Evolutionary conservation across 2,888 invertebrate genomes (phyloP), one percentile per base, ranked within the genome.

Genomic region (Xylota sylvarum): DNA sequence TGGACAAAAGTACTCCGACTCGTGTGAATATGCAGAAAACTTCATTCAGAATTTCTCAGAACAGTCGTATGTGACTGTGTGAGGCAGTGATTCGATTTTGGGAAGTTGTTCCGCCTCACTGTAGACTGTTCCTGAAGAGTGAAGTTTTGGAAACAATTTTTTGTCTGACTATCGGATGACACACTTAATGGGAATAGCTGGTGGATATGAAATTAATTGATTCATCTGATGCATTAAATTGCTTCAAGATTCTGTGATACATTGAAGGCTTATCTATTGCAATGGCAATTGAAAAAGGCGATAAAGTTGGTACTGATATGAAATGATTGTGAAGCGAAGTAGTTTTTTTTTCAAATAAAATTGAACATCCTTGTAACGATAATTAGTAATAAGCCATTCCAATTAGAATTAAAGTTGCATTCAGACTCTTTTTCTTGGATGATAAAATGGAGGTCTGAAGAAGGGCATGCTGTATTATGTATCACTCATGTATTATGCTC

Each of bases 61-160:
- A 58, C 37, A 58, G 19, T 23, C 23, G 10, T 37, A 23, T 19
- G 37, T 17, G 14, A 37, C 23, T 37, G 37, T 58, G 23, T 4
- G 17, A 37, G 58, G 35, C 17, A 37, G 23, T 58, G 58, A 58
- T 58, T 58, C 14, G 58, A 58, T 58, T 58, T 58, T 40, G 35
- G 35, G 30, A 35, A 56, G 35, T 58, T 37, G 5, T 19, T 35
- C 35, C 12, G 10, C n/a, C n/a, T 40, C 40, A n/a, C 4, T 40
- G 40, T n/a, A 10, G 3, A 2, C 6, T 43, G 14, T 14, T 43
- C 5, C 43, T 43, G 5, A n/a, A n/a, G 14, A 43, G 43, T 43
- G 14, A 14, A 14, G 14, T 43, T 43, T 43, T 6, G 10, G 7
- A n/a, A 35, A 2, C 1, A 12, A n/a, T n/a, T 14, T 14, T 14